Conservation (phyloP, 2,888 invertebrate genomes). For the Theodoxus fluviatilis region DNA sequence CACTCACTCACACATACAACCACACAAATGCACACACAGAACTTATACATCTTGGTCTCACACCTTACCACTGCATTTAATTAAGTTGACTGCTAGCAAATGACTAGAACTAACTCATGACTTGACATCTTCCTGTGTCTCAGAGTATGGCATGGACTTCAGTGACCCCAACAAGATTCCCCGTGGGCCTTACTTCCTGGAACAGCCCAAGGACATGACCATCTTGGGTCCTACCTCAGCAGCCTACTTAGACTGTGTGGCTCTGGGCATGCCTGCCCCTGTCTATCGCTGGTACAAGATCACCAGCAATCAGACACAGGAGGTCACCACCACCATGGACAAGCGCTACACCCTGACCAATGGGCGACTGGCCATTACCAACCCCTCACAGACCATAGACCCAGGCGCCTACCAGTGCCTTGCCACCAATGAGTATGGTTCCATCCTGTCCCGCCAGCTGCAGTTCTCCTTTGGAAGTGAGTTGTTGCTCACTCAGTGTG, state of each 20-base stretch:
- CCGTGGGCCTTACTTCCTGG: slow-evolving; percentile 86
- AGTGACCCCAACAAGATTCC: slow-evolving; percentile 81
- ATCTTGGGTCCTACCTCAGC: slow-evolving; percentile 48
- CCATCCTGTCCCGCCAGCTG: slow-evolving; percentile 42
- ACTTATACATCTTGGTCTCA: background rate
- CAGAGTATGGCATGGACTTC: slow-evolving; percentile 57
- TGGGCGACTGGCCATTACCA: slow-evolving; percentile 53
- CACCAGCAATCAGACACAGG: too few relatives aligned
- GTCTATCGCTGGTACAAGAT: slow-evolving; percentile 75
- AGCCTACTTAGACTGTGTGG: slow-evolving; percentile 63
- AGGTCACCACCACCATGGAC: slow-evolving; percentile 24
- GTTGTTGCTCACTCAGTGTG: too few relatives aligned
- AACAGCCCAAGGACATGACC: slow-evolving; percentile 64
- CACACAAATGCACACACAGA: background rate
- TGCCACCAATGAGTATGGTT: slow-evolving; percentile 51
- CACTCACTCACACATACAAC: background rate
- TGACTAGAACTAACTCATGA: background rate
- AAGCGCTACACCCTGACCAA: slow-evolving; percentile 51
- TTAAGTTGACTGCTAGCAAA: background rate
- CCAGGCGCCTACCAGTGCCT: slow-evolving; percentile 55
- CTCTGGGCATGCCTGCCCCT: slow-evolving; percentile 83
- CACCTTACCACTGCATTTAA: too few relatives aligned
- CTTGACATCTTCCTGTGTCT: background rate
- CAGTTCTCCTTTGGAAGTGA: slow-evolving; percentile 57
- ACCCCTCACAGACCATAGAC: slow-evolving; percentile 41